Base-by-base conservation (phyloP, 2,888 invertebrate genomes). In the Brassicogethes aeneus region DNA sequence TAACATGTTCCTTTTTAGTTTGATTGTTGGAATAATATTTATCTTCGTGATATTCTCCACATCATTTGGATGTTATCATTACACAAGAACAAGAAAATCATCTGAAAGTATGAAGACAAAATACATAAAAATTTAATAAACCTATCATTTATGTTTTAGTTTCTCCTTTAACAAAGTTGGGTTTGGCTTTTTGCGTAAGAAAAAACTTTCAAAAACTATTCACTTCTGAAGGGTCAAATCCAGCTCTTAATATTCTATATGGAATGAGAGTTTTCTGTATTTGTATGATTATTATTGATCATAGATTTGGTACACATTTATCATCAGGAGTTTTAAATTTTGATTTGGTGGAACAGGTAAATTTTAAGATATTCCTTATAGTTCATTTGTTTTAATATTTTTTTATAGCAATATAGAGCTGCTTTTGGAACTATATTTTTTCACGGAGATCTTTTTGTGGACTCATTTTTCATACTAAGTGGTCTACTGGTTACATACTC, bases 361-460 rank as follows among this genome's bases (percentile, higher is more conserved):
- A 23, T 23, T 23, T 23, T 23, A 7, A 23, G 10, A 23, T 23
- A 23, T 7, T 23, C 10, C 10, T 23, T 23, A 23, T 23, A 23
- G n/a, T n/a, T 37, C 7, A 29, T 31, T 30, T 32, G 8, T 14
- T 36, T 15, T 10, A 37, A n/a, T n/a, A 17, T 8, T 37, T 29
- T 45, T 23, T 56, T 55, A 37, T 47, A 64, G 63, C 57, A 61
- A 49, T 65, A 60, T 47, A 54, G 60, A 36, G 53, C 61, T 14
- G 52, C 61, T 30, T 48, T 55, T 34, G 62, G 64, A 3, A 56
- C 65, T 32, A 59, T 77, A 3, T 58, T 75, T 1, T 64, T 77
- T 7, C 78, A 78, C 50, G 70, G 74, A 34, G 77, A 77, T 47
- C 60, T 78, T 1, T 71, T 77, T 17, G 78, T 79, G 16, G 79